phyloP scores from a whole-genome alignment of 2,113 vertebrate genomes.

The Crypturellus undulatus region DNA sequence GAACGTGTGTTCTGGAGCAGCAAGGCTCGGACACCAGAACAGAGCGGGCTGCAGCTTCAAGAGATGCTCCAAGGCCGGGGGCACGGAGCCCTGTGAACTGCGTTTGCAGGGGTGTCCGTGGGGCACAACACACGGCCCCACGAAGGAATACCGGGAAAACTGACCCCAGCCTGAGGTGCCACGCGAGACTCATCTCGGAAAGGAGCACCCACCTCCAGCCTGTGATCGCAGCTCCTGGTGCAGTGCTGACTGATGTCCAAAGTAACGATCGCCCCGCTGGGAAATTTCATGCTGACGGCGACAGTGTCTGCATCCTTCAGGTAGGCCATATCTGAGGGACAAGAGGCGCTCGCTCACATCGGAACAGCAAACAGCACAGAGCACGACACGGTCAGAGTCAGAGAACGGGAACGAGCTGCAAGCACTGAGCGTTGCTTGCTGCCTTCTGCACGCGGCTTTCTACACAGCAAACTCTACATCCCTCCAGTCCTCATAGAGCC shows the following conservation, averaged over 20 bases:
- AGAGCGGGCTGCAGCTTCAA: fast-evolving
- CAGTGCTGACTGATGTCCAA: slow-evolving; percentile 66
- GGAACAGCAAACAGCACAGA: neutral
- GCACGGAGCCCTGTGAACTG: no score
- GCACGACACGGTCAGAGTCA: neutral
- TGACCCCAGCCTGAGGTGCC: fast-evolving
- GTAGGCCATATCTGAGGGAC: slow-evolving; percentile 25
- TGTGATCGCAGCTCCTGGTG: slow-evolving; percentile 61
- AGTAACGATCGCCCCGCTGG: slow-evolving; percentile 42
- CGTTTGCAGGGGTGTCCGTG: fast-evolving
- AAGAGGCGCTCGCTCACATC: neutral
- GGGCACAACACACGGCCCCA: neutral
- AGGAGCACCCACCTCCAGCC: slow-evolving; percentile 43
- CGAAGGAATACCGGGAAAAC: fast-evolving
- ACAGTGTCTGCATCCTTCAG: slow-evolving; percentile 49
- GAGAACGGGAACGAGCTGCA: neutral
- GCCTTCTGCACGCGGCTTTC: neutral
- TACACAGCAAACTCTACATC: neutral
- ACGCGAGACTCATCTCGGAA: neutral
- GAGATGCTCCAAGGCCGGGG: neutral
- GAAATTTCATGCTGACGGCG: slow-evolving; percentile 52
- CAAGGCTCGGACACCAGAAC: neutral
- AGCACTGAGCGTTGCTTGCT: neutral
- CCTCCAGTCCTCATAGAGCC: fast-evolving
- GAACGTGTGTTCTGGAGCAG: fast-evolving